Percentiles rank a stretch among this genome's conserved stretches.
phyloP scores from a whole-genome alignment of 2,888 invertebrate species.

The Strigamia crassipes region DNA sequence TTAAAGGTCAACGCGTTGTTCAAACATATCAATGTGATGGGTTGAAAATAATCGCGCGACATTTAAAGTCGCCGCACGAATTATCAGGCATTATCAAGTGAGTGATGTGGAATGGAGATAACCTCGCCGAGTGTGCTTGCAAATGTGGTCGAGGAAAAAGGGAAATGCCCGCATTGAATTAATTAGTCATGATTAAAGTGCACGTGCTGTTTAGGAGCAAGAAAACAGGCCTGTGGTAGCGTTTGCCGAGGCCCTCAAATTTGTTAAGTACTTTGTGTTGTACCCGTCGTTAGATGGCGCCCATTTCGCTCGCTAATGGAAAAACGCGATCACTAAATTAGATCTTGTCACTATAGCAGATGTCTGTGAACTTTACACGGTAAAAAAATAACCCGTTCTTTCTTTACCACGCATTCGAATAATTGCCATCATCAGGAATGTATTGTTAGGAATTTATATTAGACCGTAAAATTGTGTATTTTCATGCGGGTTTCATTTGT shows the following conservation, averaged over 20 bases:
- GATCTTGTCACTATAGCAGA: conserved; percentile 23
- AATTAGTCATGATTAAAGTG: conserved; percentile 30
- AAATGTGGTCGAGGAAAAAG: conserved; percentile 5
- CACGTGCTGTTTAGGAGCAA: conserved; percentile 20
- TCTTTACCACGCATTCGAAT: too few species aligned
- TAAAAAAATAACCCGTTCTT: neutral
- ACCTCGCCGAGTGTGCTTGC: conserved; percentile 8
- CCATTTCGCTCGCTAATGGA: conserved; percentile 30
- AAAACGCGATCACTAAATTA: conserved; percentile 30
- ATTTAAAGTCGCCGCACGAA: neutral
- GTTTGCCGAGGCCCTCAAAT: conserved; percentile 78
- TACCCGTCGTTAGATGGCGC: conserved; percentile 22
- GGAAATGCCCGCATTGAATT: conserved; percentile 22
- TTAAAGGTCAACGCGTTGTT: neutral
- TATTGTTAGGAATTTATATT: too few species aligned
- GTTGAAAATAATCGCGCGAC: neutral
- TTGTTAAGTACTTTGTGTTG: conserved; percentile 27
- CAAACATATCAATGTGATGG: neutral
- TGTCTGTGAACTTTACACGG: neutral
- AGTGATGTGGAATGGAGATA: neutral
- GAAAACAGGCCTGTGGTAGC: conserved; percentile 62
- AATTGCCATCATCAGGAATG: too few species aligned
- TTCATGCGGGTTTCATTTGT: too few species aligned
- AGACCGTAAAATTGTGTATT: too few species aligned
- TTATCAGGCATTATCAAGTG: neutral